phyloP scores from a whole-genome alignment of 2,113 vertebrate genomes.

The Piaya cayana region DNA sequence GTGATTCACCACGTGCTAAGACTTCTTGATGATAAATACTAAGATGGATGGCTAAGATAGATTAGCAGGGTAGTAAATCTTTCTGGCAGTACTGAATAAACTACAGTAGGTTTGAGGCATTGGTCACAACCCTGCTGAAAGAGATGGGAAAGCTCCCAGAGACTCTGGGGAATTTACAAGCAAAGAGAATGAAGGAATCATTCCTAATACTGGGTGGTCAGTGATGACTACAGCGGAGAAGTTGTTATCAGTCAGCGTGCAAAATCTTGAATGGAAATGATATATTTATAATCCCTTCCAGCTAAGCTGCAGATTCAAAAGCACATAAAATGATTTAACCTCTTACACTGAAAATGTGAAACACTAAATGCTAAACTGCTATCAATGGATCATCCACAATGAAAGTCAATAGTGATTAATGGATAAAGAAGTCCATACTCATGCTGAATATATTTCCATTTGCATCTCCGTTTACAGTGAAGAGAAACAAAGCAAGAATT shows the following conservation, averaged over 20 bases:
- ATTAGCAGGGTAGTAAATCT: neutral
- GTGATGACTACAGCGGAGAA: neutral
- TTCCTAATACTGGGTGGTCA: neutral
- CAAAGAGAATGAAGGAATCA: neutral
- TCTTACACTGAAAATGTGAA: neutral
- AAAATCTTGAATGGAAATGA: neutral
- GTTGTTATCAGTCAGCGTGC: neutral
- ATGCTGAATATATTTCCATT: neutral
- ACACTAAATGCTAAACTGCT: neutral
- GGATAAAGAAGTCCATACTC: neutral
- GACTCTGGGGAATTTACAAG: neutral
- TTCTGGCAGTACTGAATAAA: neutral
- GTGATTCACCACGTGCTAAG: neutral
- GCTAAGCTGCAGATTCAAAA: neutral
- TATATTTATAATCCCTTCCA: neutral
- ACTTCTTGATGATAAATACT: neutral
- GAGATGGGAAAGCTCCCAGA: neutral
- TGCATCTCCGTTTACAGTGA: rapidly evolving
- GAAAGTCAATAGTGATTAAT: neutral
- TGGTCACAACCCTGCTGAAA: neutral
- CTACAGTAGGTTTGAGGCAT: neutral
- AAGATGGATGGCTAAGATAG: neutral
- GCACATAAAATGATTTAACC: neutral
- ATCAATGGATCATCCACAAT: neutral
- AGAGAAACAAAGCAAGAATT: neutral